Evolutionary conservation across 2,113 vertebrate species (phyloP).

Genomic region (Psittacula cyanocephala): DNA sequence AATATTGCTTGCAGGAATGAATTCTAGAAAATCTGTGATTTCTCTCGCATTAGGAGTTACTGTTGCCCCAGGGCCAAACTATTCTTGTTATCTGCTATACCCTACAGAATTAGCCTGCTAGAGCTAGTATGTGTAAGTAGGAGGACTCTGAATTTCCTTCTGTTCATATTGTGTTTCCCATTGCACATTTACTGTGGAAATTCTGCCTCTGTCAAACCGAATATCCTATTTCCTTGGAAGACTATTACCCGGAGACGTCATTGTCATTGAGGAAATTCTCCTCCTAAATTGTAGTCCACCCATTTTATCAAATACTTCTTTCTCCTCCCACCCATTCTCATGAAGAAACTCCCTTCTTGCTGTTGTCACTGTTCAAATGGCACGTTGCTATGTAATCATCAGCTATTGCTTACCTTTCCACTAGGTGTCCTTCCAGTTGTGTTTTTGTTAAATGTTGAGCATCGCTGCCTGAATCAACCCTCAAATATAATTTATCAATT

Average conservation of each 20-base stretch:
- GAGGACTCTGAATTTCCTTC: neutral
- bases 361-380: fast-evolving
- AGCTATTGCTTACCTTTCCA: neutral
- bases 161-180: neutral
- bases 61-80: neutral
- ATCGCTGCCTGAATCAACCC: neutral
- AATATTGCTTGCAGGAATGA: neutral
- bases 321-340: neutral
- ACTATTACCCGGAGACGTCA: neutral
- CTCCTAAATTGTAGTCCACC: neutral
- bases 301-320: neutral
- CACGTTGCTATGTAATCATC: neutral
- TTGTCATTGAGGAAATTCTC: neutral
- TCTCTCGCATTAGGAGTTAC: neutral
- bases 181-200: neutral
- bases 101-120: neutral
- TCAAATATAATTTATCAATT: neutral
- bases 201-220: neutral
- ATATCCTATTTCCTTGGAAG: neutral
- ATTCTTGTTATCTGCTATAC: neutral
- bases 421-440: constrained; percentile 32
- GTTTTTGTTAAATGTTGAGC: neutral
- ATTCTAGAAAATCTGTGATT: neutral
- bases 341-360: neutral
- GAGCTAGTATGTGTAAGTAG: neutral